Conservation (phyloP, 2,888 invertebrate species). For the Lottia scabra region DNA sequence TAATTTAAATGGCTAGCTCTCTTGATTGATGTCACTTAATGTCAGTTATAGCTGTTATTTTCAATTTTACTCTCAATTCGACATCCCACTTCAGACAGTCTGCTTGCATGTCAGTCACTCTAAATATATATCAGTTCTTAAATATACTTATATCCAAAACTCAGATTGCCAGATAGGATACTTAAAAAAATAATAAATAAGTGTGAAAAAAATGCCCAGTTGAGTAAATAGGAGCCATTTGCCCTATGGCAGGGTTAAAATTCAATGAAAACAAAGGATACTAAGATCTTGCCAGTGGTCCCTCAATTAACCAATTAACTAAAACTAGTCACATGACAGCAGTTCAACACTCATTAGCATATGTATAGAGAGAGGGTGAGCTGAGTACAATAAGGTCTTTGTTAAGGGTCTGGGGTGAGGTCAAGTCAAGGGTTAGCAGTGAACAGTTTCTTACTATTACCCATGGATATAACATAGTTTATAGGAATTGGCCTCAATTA, state of each 20-base stretch:
- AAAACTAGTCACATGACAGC: slow-evolving; percentile 3
- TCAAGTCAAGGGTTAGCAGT: slow-evolving; percentile 1
- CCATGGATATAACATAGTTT: background rate
- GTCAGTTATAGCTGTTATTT: too few species aligned
- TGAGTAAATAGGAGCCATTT: slow-evolving; percentile 1
- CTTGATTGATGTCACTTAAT: too few species aligned
- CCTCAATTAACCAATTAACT: slow-evolving; percentile 3
- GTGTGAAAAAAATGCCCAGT: background rate
- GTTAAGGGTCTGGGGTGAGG: background rate
- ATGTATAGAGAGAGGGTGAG: background rate
- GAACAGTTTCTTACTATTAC: background rate
- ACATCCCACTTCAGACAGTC: background rate
- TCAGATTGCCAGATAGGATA: too few species aligned
- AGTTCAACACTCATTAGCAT: slow-evolving; percentile 2
- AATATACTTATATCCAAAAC: too few species aligned
- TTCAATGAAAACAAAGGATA: background rate
- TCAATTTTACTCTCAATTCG: too few species aligned
- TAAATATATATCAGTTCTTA: too few species aligned
- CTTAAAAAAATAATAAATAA: too few species aligned
- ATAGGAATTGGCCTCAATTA: background rate
- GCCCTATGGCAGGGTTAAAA: background rate
- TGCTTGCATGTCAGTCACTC: background rate
- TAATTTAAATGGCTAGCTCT: too few species aligned
- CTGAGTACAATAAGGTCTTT: background rate
- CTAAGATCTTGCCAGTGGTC: background rate